phyloP scores from a whole-genome alignment of 92 coral and sea anemone genomes.

The Epizoanthus ramosus region DNA sequence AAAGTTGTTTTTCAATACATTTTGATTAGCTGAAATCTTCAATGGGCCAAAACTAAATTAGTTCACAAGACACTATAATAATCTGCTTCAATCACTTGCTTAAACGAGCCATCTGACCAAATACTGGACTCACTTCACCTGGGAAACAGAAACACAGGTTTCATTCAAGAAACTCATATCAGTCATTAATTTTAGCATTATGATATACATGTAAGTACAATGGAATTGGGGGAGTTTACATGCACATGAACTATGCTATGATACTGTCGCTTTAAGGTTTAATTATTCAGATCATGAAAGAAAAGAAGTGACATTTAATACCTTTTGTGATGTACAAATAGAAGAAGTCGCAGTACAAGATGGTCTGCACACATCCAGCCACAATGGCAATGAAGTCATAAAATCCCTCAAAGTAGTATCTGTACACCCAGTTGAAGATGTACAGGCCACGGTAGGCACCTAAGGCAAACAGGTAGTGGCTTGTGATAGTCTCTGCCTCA shows the following conservation, averaged over 20 bases:
- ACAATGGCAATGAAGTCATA: slow-evolving; percentile 99
- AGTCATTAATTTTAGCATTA: no score
- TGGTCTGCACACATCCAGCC: slow-evolving; percentile 99
- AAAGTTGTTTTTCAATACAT: no score
- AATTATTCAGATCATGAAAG: background rate
- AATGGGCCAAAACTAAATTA: no score
- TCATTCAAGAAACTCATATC: no score
- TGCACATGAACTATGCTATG: background rate
- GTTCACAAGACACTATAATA: no score
- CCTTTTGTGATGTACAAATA: slow-evolving; percentile 99
- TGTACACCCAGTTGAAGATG: slow-evolving; percentile 97
- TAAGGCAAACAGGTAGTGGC: slow-evolving; percentile 97
- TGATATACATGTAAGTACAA: no score
- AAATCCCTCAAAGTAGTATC: slow-evolving; percentile 97
- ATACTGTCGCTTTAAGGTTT: background rate
- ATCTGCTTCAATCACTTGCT: no score
- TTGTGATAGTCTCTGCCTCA: slow-evolving; percentile 97
- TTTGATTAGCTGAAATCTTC: no score
- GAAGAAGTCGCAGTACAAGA: slow-evolving; percentile 98
- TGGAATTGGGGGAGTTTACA: background rate
- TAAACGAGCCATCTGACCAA: no score
- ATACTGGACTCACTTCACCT: no score
- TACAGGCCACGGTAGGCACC: slow-evolving; percentile 98
- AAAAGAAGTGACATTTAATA: slow-evolving; percentile 13
- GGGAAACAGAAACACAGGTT: no score